Evolutionary conservation across 2,113 vertebrate species (phyloP).

Genomic region (Hypomesus transpacificus): DNA sequence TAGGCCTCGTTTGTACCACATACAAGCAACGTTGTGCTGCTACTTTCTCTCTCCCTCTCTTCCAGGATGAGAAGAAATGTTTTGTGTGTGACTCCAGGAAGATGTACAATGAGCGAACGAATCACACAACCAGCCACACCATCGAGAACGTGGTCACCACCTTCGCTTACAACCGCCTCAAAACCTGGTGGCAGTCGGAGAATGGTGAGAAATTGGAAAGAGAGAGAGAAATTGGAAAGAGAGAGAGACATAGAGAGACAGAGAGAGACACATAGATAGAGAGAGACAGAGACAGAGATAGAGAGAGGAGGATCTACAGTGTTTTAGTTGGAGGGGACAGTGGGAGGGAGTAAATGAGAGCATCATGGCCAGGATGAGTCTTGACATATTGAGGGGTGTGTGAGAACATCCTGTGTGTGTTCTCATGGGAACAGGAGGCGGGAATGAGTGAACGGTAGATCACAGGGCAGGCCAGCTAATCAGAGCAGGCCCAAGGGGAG

Average conservation of each 20-base stretch:
- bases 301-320: conserved; percentile 22
- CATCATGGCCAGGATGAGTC: neutral
- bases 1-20: neutral
- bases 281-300: conserved; percentile 31
- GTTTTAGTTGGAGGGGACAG: conserved; percentile 15
- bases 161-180: conserved; percentile 88
- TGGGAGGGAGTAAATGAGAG: neutral
- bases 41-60: neutral
- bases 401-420: conserved; percentile 2
- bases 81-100: conserved; percentile 82
- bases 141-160: conserved; percentile 94
- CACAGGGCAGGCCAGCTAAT: conserved; percentile 41
- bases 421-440: conserved; percentile 47
- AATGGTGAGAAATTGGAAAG: conserved; percentile 74
- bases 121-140: conserved; percentile 79
- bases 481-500: conserved; percentile 20
- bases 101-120: conserved; percentile 74
- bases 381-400: neutral
- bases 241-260: neutral
- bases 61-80: conserved; percentile 87
- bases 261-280: neutral
- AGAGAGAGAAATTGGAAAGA: neutral
- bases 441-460: conserved; percentile 59
- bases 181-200: conserved; percentile 97
- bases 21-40: neutral